Evolutionary conservation across 1,140 invertebrate species (phyloP).

Genomic region (Brachionus asplanchnoidis): DNA sequence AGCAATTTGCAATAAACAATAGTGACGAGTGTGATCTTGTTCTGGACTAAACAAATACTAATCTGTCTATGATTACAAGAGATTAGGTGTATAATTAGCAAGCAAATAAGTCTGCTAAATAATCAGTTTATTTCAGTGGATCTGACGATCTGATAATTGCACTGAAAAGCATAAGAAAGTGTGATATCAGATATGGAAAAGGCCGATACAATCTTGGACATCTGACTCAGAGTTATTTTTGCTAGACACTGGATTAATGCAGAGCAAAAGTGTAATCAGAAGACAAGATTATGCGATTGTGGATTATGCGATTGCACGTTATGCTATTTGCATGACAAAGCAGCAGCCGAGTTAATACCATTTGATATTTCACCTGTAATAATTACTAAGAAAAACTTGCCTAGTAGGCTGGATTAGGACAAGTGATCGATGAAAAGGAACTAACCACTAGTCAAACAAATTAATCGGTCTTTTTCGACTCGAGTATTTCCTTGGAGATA

Average conservation of each 20-base stretch:
- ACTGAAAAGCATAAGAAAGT: background rate
- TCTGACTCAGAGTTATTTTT: slow-evolving; percentile 4
- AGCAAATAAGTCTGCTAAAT: slow-evolving; percentile 13
- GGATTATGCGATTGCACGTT: background rate
- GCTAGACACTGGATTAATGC: background rate
- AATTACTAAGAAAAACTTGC: background rate
- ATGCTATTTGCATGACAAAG: slow-evolving; percentile 28
- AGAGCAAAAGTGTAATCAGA: background rate
- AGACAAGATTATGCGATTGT: background rate
- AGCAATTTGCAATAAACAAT: slow-evolving; percentile 11
- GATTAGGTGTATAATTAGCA: slow-evolving; percentile 28
- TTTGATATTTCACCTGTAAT: slow-evolving; percentile 41
- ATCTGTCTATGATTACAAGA: background rate
- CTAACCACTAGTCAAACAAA: background rate
- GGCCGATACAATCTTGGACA: background rate
- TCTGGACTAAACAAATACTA: background rate
- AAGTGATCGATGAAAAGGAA: slow-evolving; percentile 27
- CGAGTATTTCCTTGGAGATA: background rate
- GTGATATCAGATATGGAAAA: background rate
- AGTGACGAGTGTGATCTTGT: background rate
- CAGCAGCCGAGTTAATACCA: background rate
- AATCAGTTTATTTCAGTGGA: background rate
- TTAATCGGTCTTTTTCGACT: slow-evolving; percentile 15
- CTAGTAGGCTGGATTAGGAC: background rate
- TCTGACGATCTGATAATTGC: background rate